Percentiles rank a stretch among this genome's conserved stretches.
phyloP scores from a whole-genome alignment of 1,140 invertebrate species.

The silkworm (Bombyx mori) region DNA sequence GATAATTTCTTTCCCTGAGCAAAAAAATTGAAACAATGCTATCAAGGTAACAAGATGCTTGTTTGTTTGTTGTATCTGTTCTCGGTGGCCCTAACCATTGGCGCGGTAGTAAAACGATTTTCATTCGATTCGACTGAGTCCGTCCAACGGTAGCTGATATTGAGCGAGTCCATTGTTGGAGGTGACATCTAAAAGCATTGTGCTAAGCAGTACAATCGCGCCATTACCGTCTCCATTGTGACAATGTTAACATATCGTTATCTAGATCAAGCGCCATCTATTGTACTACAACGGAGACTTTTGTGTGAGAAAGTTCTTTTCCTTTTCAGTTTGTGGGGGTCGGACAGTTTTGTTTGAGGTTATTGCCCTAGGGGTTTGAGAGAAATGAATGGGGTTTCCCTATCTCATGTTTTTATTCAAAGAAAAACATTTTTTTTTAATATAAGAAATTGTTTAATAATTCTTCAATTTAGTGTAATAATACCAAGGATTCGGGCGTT shows the following conservation, averaged over 20 bases:
- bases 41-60: too few relatives aligned
- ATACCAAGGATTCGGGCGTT: too few relatives aligned
- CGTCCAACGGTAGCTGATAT: conserved; percentile 54
- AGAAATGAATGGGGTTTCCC: too few relatives aligned
- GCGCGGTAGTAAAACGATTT: conserved; percentile 29
- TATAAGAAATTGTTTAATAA: too few relatives aligned
- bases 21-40: too few relatives aligned
- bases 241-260: conserved; percentile 70
- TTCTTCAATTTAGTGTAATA: too few relatives aligned
- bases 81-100: background rate
- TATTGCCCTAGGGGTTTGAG: conserved; percentile 14
- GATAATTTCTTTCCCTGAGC: too few relatives aligned
- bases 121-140: conserved; percentile 42
- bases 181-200: conserved; percentile 68
- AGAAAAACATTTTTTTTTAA: too few relatives aligned
- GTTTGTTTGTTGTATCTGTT: too few relatives aligned
- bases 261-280: conserved; percentile 69
- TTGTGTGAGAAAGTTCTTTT: conserved; percentile 44
- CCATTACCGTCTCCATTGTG: conserved; percentile 66
- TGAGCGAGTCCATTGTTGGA: conserved; percentile 58
- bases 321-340: conserved; percentile 23
- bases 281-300: conserved; percentile 54
- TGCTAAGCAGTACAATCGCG: conserved; percentile 62
- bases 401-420: too few relatives aligned
- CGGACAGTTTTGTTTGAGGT: conserved; percentile 24